A percentile compares a stretch with the other conserved stretches of the same genome.
phyloP scores from a whole-genome alignment of 2,797 vertebrate species.

The Enteromius trimaculatus region DNA sequence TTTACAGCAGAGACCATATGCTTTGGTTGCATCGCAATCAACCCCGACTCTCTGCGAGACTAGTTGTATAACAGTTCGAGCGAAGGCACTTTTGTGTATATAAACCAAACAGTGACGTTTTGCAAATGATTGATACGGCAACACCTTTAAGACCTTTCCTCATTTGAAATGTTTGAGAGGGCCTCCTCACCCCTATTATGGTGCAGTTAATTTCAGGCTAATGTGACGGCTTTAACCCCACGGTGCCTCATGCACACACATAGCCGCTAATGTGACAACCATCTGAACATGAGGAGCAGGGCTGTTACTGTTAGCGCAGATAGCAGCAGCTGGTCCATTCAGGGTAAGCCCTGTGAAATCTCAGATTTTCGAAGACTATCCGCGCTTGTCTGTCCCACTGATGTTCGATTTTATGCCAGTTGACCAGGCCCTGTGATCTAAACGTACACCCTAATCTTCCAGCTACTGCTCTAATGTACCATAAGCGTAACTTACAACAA shows the following conservation, averaged over 20 bases:
- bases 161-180: constrained; percentile 29
- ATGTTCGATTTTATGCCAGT: constrained; percentile 80
- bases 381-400: constrained; percentile 68
- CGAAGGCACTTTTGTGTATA: constrained; percentile 50
- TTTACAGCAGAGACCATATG: constrained; percentile 63
- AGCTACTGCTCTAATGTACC: constrained; percentile 46
- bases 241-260: constrained; percentile 20
- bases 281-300: constrained; percentile 69
- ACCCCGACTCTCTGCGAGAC: constrained; percentile 57
- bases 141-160: constrained; percentile 49
- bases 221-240: constrained; percentile 51
- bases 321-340: constrained; percentile 75
- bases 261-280: constrained; percentile 77
- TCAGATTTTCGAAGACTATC: constrained; percentile 77
- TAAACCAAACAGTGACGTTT: constrained; percentile 50
- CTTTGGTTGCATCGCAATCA: constrained; percentile 49
- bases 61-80: constrained; percentile 47
- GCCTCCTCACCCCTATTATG: constrained; percentile 20
- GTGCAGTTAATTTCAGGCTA: constrained; percentile 45
- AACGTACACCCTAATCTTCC: constrained; percentile 27
- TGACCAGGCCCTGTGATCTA: constrained; percentile 69
- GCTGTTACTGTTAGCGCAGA: constrained; percentile 58
- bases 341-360: constrained; percentile 84
- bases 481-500: constrained; percentile 52
- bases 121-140: constrained; percentile 50